phyloP scores from a whole-genome alignment of 2,888 invertebrate genomes.

The Caenorhabditis imperialis region DNA sequence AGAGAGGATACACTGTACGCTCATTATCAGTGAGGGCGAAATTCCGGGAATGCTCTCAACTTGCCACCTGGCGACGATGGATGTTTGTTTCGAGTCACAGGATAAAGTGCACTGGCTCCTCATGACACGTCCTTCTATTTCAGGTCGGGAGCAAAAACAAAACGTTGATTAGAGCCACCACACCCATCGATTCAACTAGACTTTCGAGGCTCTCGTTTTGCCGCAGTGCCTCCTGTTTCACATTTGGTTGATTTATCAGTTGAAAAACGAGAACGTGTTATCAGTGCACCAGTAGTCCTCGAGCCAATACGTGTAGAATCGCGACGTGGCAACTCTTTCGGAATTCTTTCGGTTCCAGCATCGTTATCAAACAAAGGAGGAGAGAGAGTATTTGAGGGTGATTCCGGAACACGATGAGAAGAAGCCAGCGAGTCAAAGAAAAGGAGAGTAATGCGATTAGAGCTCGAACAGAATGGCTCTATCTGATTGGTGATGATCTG shows the following conservation, averaged over 20 bases:
- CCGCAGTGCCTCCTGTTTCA: too few relatives aligned
- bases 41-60: conserved; percentile 27
- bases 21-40: conserved; percentile 24
- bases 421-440: conserved; percentile 12
- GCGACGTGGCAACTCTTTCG: conserved; percentile 31
- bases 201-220: too few relatives aligned
- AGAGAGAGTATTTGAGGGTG: background rate
- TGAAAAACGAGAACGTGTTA: conserved; percentile 5
- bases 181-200: too few relatives aligned
- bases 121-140: too few relatives aligned
- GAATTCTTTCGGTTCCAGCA: conserved; percentile 34
- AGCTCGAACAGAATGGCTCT: too few relatives aligned
- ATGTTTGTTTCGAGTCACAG: too few relatives aligned
- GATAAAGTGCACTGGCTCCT: too few relatives aligned
- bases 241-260: too few relatives aligned
- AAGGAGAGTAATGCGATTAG: conserved; percentile 37
- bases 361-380: conserved; percentile 13
- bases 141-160: too few relatives aligned
- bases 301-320: conserved; percentile 33
- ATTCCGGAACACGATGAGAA: conserved; percentile 33
- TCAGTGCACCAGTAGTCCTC: conserved; percentile 42
- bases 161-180: too few relatives aligned
- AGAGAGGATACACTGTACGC: conserved; percentile 25
- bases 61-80: background rate
- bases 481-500: conserved; percentile 15